Evolutionary conservation across 2,113 vertebrate species (phyloP).

Genomic region (Siniperca chuatsi): DNA sequence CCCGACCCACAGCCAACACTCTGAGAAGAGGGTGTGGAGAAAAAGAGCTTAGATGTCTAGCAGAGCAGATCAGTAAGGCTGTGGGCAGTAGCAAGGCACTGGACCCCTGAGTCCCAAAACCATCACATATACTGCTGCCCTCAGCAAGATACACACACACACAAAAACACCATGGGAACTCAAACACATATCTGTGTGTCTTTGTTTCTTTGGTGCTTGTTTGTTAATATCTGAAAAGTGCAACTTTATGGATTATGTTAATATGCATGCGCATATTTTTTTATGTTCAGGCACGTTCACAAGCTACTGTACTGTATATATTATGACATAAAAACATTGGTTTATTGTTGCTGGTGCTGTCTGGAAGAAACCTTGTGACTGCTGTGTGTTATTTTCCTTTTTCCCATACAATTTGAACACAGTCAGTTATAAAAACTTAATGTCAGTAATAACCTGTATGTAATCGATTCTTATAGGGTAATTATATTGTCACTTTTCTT

Average conservation of each 20-base stretch:
- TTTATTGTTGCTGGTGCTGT: neutral
- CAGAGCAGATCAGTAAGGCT: slow-evolving; percentile 34
- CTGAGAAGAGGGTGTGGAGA: neutral
- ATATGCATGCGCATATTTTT: neutral
- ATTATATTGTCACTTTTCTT: neutral
- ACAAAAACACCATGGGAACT: neutral
- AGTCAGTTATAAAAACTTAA: neutral
- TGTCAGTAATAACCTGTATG: neutral
- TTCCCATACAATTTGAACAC: neutral
- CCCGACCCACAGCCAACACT: neutral
- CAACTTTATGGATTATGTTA: neutral
- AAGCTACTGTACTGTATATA: neutral
- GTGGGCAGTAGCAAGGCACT: slow-evolving; percentile 47
- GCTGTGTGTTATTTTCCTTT: neutral
- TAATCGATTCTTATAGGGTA: neutral
- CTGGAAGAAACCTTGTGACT: neutral
- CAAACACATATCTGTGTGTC: neutral
- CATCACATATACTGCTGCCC: slow-evolving; percentile 19
- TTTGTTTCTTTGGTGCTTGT: neutral
- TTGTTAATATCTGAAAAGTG: neutral
- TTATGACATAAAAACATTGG: neutral
- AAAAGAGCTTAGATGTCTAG: slow-evolving; percentile 34
- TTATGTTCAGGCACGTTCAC: neutral
- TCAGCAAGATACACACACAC: slow-evolving; percentile 23
- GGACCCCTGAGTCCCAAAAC: slow-evolving; percentile 27